A percentile compares a stretch with the other conserved stretches of the same genome.
These are phyloP conservation scores for Amiota communis DNA, from an alignment of 2,888 invertebrate genomes.

Conservation along the genomic window DNA sequence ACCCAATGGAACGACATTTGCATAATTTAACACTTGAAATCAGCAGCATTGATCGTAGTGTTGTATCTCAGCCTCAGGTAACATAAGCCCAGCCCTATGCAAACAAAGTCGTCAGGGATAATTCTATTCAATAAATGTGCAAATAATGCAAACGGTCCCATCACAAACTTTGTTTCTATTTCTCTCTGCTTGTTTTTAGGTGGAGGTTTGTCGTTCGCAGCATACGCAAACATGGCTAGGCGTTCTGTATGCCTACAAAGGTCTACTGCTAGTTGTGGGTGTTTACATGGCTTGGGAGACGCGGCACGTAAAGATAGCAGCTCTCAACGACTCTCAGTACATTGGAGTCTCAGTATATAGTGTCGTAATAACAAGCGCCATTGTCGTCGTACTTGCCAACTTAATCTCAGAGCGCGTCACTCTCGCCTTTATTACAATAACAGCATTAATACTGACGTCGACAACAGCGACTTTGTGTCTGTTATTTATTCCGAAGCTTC, in stretches of 20 bases:
- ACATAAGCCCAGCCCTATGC: constrained; percentile 44
- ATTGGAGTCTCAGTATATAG: constrained; percentile 95
- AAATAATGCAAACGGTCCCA: background rate
- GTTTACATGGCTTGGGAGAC: constrained; percentile 98
- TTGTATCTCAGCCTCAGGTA: constrained; percentile 90
- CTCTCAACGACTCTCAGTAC: constrained; percentile 93
- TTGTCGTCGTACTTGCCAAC: constrained; percentile 91
- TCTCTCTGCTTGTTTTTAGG: constrained; percentile 74
- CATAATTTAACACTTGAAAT: constrained; percentile 88
- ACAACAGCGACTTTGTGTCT: constrained; percentile 90
- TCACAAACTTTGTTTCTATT: background rate
- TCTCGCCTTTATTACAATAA: constrained; percentile 86
- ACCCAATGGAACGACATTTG: constrained; percentile 90
- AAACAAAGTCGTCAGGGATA: background rate
- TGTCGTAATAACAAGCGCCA: constrained; percentile 89
- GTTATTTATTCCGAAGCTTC: constrained; percentile 89
- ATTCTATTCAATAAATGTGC: constrained; percentile 20
- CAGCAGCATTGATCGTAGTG: constrained; percentile 83
- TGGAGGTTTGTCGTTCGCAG: constrained; percentile 90
- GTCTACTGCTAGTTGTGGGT: constrained; percentile 88
- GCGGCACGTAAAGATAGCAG: constrained; percentile 91
- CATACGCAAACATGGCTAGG: constrained; percentile 93
- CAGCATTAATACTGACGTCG: constrained; percentile 86
- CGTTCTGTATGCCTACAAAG: constrained; percentile 91
- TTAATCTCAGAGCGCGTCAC: constrained; percentile 88